These are phyloP conservation scores for Arctocebus calabarensis DNA, from an alignment of 2,797 vertebrate genomes.

Conservation along the genomic window DNA sequence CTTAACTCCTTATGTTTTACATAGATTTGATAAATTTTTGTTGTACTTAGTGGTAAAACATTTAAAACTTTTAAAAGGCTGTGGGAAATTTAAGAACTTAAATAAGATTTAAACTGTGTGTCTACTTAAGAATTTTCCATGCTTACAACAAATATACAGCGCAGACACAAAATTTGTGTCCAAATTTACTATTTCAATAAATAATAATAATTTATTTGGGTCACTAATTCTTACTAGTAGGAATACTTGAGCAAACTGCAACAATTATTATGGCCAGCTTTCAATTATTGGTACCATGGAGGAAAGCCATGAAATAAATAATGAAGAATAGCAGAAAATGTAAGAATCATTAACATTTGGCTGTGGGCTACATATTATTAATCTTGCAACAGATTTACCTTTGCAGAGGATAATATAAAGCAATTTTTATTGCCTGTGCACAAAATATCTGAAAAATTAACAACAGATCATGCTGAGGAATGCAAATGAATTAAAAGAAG, in stretches of 20 bases:
- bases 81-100: neutral
- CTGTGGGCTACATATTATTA: neutral
- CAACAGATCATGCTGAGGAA: neutral
- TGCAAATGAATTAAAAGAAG: neutral
- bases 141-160: neutral
- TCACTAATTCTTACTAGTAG: neutral
- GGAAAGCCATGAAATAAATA: neutral
- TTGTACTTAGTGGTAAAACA: neutral
- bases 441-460: neutral
- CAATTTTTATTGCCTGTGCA: slow-evolving; percentile 7
- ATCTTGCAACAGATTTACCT: slow-evolving; percentile 42
- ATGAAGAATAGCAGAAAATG: slow-evolving; percentile 19
- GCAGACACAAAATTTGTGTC: too few relatives aligned
- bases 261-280: neutral
- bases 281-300: neutral
- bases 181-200: too few relatives aligned
- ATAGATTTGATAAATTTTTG: neutral
- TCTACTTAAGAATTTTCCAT: neutral
- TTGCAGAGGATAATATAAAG: slow-evolving; percentile 31
- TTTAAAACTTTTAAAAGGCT: neutral
- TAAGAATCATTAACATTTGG: slow-evolving; percentile 31
- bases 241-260: neutral
- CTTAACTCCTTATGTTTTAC: neutral
- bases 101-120: neutral
- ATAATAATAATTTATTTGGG: neutral